Evolutionary conservation across 2,113 vertebrate species (phyloP).

Genomic region (Hemicordylus capensis): DNA sequence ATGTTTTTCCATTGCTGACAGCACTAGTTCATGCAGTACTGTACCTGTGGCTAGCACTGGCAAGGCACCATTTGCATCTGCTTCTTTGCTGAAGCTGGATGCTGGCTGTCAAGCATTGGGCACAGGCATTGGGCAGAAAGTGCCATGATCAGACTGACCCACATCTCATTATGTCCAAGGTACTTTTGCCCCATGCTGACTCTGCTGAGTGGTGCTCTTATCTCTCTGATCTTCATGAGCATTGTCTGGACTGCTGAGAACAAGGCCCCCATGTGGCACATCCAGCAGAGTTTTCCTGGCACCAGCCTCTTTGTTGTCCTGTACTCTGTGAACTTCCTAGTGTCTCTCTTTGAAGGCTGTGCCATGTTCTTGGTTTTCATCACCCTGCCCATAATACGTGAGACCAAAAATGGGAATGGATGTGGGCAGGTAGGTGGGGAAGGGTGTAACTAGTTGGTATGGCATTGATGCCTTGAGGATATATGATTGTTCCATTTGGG

Average conservation of each 20-base stretch:
- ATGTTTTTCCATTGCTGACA: too few relatives aligned
- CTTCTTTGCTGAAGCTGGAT: too few relatives aligned
- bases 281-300: conserved; percentile 81
- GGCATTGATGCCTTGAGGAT: too few relatives aligned
- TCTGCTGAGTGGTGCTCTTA: conserved; percentile 70
- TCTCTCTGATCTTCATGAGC: conserved; percentile 73
- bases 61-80: too few relatives aligned
- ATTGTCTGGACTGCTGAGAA: conserved; percentile 84
- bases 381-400: conserved; percentile 80
- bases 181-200: conserved; percentile 78
- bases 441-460: background rate
- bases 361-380: conserved; percentile 81
- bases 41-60: too few relatives aligned
- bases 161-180: too few relatives aligned
- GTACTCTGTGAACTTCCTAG: conserved; percentile 59
- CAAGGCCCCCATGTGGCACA: conserved; percentile 76
- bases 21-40: too few relatives aligned
- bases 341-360: conserved; percentile 76
- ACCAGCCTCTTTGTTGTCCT: conserved; percentile 73
- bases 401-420: conserved; percentile 48
- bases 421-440: background rate
- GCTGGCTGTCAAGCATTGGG: too few relatives aligned
- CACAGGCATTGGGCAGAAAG: too few relatives aligned
- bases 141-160: too few relatives aligned
- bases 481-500: background rate